phyloP scores from a whole-genome alignment of 92 coral and sea anemone species.

The Epizoanthus illoricatus region DNA sequence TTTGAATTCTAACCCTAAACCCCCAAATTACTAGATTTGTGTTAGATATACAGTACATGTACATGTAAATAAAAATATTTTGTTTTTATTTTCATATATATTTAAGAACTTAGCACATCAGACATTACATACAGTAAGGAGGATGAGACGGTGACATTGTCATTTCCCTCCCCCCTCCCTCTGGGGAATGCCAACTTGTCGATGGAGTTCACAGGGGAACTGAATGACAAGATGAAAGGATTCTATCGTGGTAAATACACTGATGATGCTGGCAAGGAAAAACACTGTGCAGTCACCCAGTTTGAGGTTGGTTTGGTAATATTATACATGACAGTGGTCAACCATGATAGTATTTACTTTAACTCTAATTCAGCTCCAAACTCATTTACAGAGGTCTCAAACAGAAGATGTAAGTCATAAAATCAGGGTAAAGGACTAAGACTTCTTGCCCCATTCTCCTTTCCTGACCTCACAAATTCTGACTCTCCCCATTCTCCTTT shows the following conservation, averaged over 20 bases:
- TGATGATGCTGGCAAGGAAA: slow-evolving; percentile 73
- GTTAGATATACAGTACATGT: no score
- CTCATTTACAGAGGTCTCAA: no score
- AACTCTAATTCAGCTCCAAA: no score
- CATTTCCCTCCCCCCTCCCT: slow-evolving; percentile 78
- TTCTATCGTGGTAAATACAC: slow-evolving; percentile 94
- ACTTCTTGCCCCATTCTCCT: no score
- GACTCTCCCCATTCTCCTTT: no score
- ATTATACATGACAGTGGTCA: no score
- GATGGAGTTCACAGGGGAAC: slow-evolving; percentile 88
- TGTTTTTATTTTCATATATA: neutral
- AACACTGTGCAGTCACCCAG: slow-evolving; percentile 97
- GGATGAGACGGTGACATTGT: slow-evolving; percentile 80
- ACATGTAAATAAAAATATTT: no score
- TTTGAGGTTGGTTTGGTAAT: slow-evolving; percentile 73
- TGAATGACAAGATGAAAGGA: slow-evolving; percentile 98
- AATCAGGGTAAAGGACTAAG: no score
- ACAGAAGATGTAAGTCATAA: no score
- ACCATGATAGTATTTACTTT: no score
- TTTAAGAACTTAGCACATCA: slow-evolving; percentile 59
- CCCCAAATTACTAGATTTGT: neutral
- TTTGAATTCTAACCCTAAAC: no score
- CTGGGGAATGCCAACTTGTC: slow-evolving; percentile 71
- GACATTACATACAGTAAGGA: slow-evolving; percentile 85
- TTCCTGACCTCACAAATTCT: no score